Evolutionary conservation across 1,140 invertebrate genomes (phyloP).

Genomic region (Calosoma granatense): DNA sequence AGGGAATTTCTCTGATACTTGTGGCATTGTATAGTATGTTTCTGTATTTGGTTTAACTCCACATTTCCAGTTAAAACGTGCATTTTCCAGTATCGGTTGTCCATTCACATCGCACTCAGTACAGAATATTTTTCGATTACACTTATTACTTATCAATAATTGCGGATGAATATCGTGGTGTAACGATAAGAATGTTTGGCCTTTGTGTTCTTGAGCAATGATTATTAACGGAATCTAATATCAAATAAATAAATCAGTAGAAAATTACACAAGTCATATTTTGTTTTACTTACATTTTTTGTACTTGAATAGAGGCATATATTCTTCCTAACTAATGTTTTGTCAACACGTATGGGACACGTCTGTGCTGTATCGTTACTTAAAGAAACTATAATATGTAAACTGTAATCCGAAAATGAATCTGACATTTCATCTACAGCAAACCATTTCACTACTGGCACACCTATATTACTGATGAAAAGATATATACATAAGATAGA

Average conservation of each 20-base stretch:
- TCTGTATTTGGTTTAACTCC: slow-evolving; percentile 20
- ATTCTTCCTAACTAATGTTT: slow-evolving; percentile 35
- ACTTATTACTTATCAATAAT: slow-evolving; percentile 29
- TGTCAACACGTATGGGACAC: slow-evolving; percentile 43
- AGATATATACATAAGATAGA: slow-evolving; percentile 2
- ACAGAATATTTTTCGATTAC: slow-evolving; percentile 24
- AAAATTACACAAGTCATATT: slow-evolving; percentile 14
- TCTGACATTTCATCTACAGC: slow-evolving; percentile 19
- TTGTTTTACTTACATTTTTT: slow-evolving; percentile 20
- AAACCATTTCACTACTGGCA: slow-evolving; percentile 40
- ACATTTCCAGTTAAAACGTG: slow-evolving; percentile 31
- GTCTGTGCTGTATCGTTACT: slow-evolving; percentile 37
- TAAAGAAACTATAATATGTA: slow-evolving; percentile 35
- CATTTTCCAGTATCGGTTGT: slow-evolving; percentile 21
- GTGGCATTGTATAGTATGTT: slow-evolving; percentile 33
- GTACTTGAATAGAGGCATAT: slow-evolving; percentile 31
- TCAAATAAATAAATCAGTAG: slow-evolving; percentile 14
- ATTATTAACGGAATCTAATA: slow-evolving; percentile 37
- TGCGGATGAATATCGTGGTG: slow-evolving; percentile 45
- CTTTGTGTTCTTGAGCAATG: slow-evolving; percentile 42
- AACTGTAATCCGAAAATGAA: slow-evolving; percentile 26
- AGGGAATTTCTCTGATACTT: slow-evolving; percentile 30
- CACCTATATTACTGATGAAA: slow-evolving; percentile 34
- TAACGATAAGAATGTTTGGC: slow-evolving; percentile 45
- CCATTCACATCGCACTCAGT: slow-evolving; percentile 22